These are phyloP conservation scores for Nomada ferruginata DNA, from an alignment of 2,888 invertebrate species.

Conservation along the genomic window DNA sequence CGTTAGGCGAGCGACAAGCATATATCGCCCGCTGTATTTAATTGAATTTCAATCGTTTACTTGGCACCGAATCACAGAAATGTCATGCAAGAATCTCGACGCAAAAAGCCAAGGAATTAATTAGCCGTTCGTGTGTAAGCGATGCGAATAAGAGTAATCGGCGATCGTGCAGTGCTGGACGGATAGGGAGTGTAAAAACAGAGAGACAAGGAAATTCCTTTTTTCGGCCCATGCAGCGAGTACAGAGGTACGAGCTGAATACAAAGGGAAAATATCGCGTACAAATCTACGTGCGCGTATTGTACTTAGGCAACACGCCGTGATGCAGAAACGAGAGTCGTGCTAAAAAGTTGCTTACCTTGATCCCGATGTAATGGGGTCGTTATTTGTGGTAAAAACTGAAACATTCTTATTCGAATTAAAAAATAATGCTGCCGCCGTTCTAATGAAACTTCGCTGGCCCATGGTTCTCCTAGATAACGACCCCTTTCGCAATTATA, in stretches of 20 bases:
- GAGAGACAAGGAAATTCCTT: conserved; percentile 1
- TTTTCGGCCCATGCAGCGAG: conserved; percentile 20
- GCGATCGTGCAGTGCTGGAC: not conserved
- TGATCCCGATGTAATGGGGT: conserved; percentile 37
- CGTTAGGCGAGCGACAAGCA: not conserved
- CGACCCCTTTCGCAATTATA: not conserved
- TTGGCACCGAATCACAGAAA: not conserved
- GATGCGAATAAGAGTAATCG: not conserved
- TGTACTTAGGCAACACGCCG: conserved; percentile 4
- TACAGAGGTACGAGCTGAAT: conserved; percentile 16
- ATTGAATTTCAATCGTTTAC: conserved; percentile 6
- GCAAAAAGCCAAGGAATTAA: not conserved
- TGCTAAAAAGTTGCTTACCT: conserved; percentile 16
- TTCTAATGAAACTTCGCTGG: conserved; percentile 23
- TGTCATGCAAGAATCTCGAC: not conserved
- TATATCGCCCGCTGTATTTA: not conserved
- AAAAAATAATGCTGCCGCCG: conserved; percentile 24
- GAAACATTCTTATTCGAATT: conserved; percentile 24
- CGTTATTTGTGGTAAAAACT: conserved; percentile 31
- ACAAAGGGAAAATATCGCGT: conserved; percentile 32
- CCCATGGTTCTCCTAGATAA: not conserved
- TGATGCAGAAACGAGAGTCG: not conserved
- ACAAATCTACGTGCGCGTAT: conserved; percentile 22
- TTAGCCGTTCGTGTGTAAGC: not conserved
- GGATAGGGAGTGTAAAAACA: not conserved